Percentiles rank a stretch among this genome's conserved stretches.
These are phyloP conservation scores for Argya squamiceps DNA, from an alignment of 2,797 vertebrate genomes.

Conservation along the genomic window DNA sequence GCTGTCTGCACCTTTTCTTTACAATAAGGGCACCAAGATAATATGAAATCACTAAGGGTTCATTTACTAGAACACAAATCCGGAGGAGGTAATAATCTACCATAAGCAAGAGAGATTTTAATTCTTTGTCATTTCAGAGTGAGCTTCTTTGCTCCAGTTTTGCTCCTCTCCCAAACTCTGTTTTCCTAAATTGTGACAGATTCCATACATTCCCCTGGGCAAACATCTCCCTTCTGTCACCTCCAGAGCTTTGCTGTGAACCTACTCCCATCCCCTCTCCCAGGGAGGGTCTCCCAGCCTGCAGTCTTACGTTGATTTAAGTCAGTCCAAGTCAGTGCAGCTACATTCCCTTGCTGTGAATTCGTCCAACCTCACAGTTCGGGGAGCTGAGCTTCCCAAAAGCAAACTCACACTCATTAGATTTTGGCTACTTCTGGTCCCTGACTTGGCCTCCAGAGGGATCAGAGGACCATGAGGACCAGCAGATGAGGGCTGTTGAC, in stretches of 20 bases:
- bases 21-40: neutral
- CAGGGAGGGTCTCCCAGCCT: neutral
- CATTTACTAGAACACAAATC: neutral
- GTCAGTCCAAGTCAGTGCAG: neutral
- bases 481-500: rapidly evolving
- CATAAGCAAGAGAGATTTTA: neutral
- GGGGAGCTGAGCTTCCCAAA: neutral
- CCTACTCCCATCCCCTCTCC: neutral
- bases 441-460: neutral
- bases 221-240: neutral
- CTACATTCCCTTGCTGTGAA: neutral
- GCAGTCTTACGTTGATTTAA: neutral
- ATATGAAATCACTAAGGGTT: neutral
- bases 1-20: neutral
- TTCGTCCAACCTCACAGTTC: neutral
- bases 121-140: neutral
- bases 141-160: neutral
- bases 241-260: neutral
- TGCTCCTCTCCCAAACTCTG: neutral
- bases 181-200: neutral
- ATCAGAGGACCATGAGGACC: neutral
- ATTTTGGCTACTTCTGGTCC: neutral
- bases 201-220: neutral
- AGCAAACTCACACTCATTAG: neutral
- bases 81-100: neutral